phyloP scores from a whole-genome alignment of 2,888 invertebrate genomes.

The Sepioteuthis lessoniana region DNA sequence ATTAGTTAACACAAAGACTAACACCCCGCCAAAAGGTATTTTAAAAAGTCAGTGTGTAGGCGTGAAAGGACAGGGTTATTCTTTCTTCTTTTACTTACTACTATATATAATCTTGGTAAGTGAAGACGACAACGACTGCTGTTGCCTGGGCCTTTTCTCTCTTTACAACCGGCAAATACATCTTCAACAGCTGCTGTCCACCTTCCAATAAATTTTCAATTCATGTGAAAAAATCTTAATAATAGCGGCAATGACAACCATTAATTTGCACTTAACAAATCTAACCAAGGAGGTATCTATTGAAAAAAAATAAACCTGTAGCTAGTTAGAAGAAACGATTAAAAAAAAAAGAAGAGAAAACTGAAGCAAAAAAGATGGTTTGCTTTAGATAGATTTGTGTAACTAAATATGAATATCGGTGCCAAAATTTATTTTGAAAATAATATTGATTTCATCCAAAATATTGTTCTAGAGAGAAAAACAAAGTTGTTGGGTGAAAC shows the following conservation, averaged over 20 bases:
- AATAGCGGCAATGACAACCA: not conserved
- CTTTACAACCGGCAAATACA: not conserved
- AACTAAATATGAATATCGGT: too few species aligned
- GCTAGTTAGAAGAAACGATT: not conserved
- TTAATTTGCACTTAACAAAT: not conserved
- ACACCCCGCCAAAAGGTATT: not conserved
- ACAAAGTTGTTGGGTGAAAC: too few species aligned
- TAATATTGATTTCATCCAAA: too few species aligned
- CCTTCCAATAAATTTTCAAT: not conserved
- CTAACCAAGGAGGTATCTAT: not conserved
- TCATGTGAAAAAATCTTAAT: not conserved
- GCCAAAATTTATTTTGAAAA: too few species aligned
- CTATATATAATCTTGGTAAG: not conserved
- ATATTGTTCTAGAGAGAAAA: too few species aligned
- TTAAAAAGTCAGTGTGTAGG: not conserved
- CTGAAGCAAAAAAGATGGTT: not conserved
- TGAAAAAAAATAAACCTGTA: not conserved
- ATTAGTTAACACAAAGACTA: not conserved
- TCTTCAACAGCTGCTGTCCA: conserved; percentile 33
- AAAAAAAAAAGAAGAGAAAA: not conserved
- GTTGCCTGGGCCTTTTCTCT: not conserved
- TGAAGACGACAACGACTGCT: not conserved
- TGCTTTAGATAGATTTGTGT: not conserved
- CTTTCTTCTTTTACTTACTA: not conserved
- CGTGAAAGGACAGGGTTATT: not conserved